Evolutionary conservation across 2,888 invertebrate genomes (phyloP).

Genomic region (Galerucella calmariensis): DNA sequence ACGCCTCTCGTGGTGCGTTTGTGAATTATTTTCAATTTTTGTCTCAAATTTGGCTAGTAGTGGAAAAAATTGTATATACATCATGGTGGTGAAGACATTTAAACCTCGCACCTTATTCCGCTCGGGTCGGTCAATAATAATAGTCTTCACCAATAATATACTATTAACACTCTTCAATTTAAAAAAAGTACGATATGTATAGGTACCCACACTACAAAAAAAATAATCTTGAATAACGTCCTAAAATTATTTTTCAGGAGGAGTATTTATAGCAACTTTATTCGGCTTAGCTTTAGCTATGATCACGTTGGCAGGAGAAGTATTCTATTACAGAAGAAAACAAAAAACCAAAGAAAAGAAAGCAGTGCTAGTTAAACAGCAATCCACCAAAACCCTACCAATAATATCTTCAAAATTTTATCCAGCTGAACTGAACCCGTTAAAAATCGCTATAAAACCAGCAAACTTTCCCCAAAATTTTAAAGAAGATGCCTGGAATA

Average conservation of each 20-base stretch:
- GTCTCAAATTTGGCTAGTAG: too few species aligned
- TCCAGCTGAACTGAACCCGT: conserved; percentile 37
- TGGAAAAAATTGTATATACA: too few species aligned
- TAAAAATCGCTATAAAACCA: conserved; percentile 59
- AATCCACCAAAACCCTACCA: conserved; percentile 31
- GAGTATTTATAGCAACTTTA: conserved; percentile 90
- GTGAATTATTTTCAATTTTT: too few species aligned
- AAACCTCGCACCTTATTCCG: too few species aligned
- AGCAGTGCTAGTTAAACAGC: conserved; percentile 51
- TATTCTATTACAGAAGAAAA: conserved; percentile 78
- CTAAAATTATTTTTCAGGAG: conserved; percentile 68
- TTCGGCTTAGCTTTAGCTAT: conserved; percentile 87
- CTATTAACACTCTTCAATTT: background rate
- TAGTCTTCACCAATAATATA: too few species aligned
- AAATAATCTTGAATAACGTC: too few species aligned
- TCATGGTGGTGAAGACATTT: too few species aligned
- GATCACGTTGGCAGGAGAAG: conserved; percentile 84
- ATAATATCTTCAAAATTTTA: conserved; percentile 28
- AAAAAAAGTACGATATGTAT: background rate
- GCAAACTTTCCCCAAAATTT: conserved; percentile 44
- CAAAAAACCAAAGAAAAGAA: conserved; percentile 62
- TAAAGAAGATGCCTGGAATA: conserved; percentile 47
- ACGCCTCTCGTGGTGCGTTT: too few species aligned
- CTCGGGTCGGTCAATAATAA: too few species aligned
- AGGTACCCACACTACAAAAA: too few species aligned